Evolutionary conservation across 1,140 invertebrate species (phyloP).

Genomic region (Papilio aristodemus): DNA sequence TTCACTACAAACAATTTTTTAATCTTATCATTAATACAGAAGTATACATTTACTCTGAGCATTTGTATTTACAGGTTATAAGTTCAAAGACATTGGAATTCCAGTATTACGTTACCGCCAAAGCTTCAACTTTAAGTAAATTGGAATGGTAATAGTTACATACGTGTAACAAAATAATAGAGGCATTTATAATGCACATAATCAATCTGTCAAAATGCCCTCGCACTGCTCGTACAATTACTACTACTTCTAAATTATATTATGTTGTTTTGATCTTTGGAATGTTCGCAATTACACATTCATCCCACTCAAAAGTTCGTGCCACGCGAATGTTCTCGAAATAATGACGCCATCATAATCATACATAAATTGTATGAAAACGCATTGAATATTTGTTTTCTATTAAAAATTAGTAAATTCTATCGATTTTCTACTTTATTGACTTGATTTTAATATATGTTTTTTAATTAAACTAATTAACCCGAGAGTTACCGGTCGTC

Average conservation of each 20-base stretch:
- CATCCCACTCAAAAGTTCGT: constrained; percentile 5
- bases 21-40: no score
- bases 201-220: constrained; percentile 23
- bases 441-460: no score
- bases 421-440: no score
- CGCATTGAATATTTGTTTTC: no score
- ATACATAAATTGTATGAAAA: neutral
- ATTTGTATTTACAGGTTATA: no score
- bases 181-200: neutral
- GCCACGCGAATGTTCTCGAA: neutral
- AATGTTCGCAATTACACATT: constrained; percentile 19
- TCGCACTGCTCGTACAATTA: neutral
- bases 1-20: no score
- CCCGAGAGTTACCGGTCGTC: no score
- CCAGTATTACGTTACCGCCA: neutral
- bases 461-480: no score
- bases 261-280: constrained; percentile 2
- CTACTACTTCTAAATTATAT: neutral
- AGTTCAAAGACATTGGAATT: no score
- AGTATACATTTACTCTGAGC: no score
- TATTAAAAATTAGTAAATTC: no score
- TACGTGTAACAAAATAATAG: neutral
- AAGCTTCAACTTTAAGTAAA: neutral
- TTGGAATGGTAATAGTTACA: neutral
- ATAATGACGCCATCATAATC: neutral